Base-by-base conservation (phyloP, 2,888 invertebrate species). In the Elysia crispata region DNA sequence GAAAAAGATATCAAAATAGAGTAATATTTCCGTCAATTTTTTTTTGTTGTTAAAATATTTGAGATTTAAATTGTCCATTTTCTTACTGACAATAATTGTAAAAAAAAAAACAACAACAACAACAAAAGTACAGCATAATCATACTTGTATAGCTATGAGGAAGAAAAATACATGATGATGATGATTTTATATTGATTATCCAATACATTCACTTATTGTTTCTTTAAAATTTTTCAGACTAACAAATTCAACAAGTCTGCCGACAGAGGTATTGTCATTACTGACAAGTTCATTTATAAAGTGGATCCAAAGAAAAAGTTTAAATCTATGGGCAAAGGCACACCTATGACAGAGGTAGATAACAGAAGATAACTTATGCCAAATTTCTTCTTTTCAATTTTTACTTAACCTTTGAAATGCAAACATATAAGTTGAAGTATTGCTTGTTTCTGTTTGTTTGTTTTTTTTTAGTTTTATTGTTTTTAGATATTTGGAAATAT, bases 211-310 rank as follows among this genome's bases (percentile, higher is more conserved):
- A 1, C 1, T 18, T 5, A 11, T 73, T 33, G 8, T 15, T 73
- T n/a, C 49, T 62, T 13, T 23, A 28, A 23, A 13, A 25, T 1
- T 74, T 57, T 83, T 20, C 82, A 93, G 90, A 95, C 95, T 87
- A 95, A 95, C 90, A 94, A 94, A 85, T 94, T 94, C 93, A 95
- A 95, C 93, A 96, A 96, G 92, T 94, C 95, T 90, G 96, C 97
- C 0, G 97, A 97, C 91, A 94, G 98, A 79, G 97, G 96, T n/a
- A 93, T 98, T 84, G 94, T 97, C 49, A 93, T 98, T 83, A 97
- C 98, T 0, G 97, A 97, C 86, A 94, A 94, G 30, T 95, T 94
- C 50, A 94, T 98, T 85, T 97, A 95, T 93, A 98, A 98, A 91
- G 93, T 98, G 86, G 97, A 98, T 88, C 94, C 95, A 1, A 93